phyloP scores from a whole-genome alignment of 2,888 invertebrate genomes.

The Pseudanteris insignis region DNA sequence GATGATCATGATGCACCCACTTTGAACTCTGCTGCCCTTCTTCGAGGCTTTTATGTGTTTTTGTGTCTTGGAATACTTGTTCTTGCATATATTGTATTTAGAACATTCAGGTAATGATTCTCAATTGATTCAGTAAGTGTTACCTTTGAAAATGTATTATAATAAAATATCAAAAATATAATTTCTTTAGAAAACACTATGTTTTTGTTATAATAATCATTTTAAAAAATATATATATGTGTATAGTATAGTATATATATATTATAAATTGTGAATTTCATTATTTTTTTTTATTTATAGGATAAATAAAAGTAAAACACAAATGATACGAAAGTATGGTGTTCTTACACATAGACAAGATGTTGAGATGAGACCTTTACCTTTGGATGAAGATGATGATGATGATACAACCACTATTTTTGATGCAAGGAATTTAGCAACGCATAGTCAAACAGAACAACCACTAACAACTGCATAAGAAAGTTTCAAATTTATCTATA shows the following conservation, averaged over 20 bases:
- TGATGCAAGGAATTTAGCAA: slow-evolving; percentile 57
- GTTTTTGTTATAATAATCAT: no score
- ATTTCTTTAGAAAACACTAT: no score
- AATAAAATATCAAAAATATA: no score
- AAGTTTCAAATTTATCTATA: no score
- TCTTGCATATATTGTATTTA: slow-evolving; percentile 59
- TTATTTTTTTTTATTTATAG: slow-evolving; percentile 47
- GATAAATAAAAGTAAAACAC: slow-evolving; percentile 61
- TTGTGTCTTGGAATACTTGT: slow-evolving; percentile 61
- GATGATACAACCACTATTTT: slow-evolving; percentile 66
- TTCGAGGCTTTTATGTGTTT: slow-evolving; percentile 64
- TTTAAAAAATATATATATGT: not conserved
- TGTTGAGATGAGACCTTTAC: slow-evolving; percentile 67
- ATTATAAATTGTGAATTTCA: not conserved
- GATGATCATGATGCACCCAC: slow-evolving; percentile 28
- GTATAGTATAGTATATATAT: not conserved
- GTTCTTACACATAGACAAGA: slow-evolving; percentile 65
- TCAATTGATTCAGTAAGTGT: no score
- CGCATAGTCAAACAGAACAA: slow-evolving; percentile 38
- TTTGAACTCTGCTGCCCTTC: slow-evolving; percentile 59
- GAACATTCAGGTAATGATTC: slow-evolving; percentile 58
- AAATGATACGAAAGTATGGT: slow-evolving; percentile 66
- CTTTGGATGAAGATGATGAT: slow-evolving; percentile 66
- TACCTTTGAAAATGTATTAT: no score
- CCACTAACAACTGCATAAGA: slow-evolving; percentile 24